A percentile compares a stretch with the other conserved stretches of the same genome.
Conservation (phyloP, 2,888 invertebrate genomes). For the Ligdia adustata region DNA sequence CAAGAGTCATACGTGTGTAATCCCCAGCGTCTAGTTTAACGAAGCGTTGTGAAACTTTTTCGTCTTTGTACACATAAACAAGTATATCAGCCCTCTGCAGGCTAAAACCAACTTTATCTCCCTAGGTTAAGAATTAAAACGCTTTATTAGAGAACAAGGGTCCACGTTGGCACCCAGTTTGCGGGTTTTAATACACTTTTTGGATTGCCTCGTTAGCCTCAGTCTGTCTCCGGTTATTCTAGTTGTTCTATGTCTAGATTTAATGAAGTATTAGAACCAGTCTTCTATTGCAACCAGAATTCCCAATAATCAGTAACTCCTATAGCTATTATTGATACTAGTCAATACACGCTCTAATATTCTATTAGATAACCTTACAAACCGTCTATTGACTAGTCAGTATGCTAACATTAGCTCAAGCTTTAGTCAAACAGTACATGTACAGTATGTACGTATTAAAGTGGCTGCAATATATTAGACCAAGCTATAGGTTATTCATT, state of each 20-base stretch:
- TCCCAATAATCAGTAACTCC: too few species aligned
- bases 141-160: constrained; percentile 14
- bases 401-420: constrained; percentile 8
- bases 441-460: neutral
- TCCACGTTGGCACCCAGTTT: constrained; percentile 50
- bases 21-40: constrained; percentile 69
- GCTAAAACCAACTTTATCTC: constrained; percentile 45
- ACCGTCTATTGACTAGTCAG: constrained; percentile 6
- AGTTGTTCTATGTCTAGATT: constrained; percentile 35
- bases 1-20: constrained; percentile 61
- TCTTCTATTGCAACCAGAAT: too few species aligned
- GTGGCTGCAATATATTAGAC: neutral
- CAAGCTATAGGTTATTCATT: constrained; percentile 13
- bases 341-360: constrained; percentile 1
- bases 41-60: constrained; percentile 71
- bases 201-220: constrained; percentile 55
- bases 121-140: constrained; percentile 39
- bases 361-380: neutral
- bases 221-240: constrained; percentile 46
- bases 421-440: constrained; percentile 6
- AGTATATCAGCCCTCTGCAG: constrained; percentile 35
- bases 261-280: too few species aligned
- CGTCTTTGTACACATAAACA: constrained; percentile 65
- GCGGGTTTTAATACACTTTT: constrained; percentile 55
- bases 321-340: neutral